A percentile compares a stretch with the other conserved stretches of the same genome.
Evolutionary conservation across 2,113 vertebrate genomes (phyloP).

Genomic region (Heliornis fulica): DNA sequence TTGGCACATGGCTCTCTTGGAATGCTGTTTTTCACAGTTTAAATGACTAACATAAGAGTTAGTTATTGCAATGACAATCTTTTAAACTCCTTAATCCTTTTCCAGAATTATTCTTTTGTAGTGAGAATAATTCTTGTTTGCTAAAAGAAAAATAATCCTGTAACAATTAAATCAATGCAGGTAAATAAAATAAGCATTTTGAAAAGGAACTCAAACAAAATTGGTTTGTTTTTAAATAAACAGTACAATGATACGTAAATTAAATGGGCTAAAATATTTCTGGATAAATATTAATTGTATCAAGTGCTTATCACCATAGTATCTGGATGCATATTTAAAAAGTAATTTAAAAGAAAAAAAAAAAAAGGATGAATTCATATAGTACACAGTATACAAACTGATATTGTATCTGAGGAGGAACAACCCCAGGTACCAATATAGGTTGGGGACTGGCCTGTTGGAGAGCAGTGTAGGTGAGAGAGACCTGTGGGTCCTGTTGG

Average conservation of each 20-base stretch:
- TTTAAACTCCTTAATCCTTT: not conserved
- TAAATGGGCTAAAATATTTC: not conserved
- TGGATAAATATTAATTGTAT: not conserved
- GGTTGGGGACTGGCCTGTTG: too few species aligned
- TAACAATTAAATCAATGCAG: not conserved
- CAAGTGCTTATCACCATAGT: not conserved
- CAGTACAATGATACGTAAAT: not conserved
- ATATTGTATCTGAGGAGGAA: too few species aligned
- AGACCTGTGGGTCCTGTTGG: too few species aligned
- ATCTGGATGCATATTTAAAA: not conserved
- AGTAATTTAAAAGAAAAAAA: not conserved
- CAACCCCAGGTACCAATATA: too few species aligned
- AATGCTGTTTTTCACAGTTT: not conserved
- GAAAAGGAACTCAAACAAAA: not conserved
- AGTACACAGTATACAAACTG: not conserved
- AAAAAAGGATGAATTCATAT: not conserved
- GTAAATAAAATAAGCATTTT: not conserved
- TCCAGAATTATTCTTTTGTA: not conserved
- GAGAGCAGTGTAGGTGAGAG: too few species aligned
- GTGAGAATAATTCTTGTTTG: not conserved
- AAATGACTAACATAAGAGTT: not conserved
- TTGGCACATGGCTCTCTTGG: fast-evolving
- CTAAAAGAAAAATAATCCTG: not conserved
- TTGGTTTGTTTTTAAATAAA: not conserved
- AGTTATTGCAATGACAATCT: not conserved